Base-by-base conservation (phyloP, 2,113 vertebrate genomes). In the Podarcis cretensis region DNA sequence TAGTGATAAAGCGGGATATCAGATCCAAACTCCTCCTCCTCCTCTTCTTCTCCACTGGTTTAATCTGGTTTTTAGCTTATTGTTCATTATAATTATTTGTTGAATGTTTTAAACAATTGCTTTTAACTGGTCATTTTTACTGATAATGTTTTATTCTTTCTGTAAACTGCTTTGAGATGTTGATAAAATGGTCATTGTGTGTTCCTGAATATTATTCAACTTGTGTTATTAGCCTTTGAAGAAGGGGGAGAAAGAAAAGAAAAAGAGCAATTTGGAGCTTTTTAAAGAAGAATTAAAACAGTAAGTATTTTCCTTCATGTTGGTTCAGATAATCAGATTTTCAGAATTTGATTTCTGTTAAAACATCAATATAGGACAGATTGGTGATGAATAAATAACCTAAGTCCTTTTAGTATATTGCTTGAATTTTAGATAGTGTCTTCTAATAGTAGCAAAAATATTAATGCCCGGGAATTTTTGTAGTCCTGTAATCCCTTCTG, bases 211-310 rank as follows among this genome's bases (percentile, higher is more conserved):
- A 14, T 68, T 89, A 9, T 89, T 83, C 23, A 69, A 37, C 16
- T 68, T 78, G 4, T 54, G 20, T 69, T 95, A 95, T 93, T 94
- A 99, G 99, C 93, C 97, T 93, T 90, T 96, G 90, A 99, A 99
- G 96, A 99, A 99, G 95, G 95, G 88, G 90, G 99, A 99, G 94
- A 99, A 99, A 94, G 99, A 99, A 96, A 99, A 99, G 97, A 99
- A 99, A 96, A 99, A 99, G 96, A 99, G 99, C 94, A 99, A 99
- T 96, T 96, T 99, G 97, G 99, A 99, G 93, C 98, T 99, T 83
- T 99, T 99, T 91, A 99, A 99, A 96, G 99, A 99, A 97, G 99
- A 99, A 96, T 95, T 99, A 73, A 99, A 99, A 95, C 98, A 99
- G 99, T 99, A 97, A 97, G 98, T 96, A 68, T 30, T 68, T 77